These are phyloP conservation scores for Ptiloglossa arizonensis DNA, from an alignment of 1,140 invertebrate genomes.

Conservation along the genomic window DNA sequence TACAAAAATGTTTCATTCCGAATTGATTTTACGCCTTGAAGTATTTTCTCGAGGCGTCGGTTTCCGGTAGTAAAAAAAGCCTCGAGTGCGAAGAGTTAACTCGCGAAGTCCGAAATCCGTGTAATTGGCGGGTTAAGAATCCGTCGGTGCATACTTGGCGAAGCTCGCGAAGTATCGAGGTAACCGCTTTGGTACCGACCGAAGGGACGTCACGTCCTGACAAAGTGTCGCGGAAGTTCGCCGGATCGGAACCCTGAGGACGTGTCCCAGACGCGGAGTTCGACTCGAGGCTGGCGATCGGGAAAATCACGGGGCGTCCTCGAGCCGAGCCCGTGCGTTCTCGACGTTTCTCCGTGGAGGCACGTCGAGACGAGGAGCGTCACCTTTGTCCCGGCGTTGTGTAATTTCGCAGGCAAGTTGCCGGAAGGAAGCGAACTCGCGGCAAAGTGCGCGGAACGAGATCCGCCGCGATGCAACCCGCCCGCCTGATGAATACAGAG, in stretches of 20 bases:
- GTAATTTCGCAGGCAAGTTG: conserved; percentile 45
- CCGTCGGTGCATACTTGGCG: neutral
- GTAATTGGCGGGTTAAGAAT: too few species aligned
- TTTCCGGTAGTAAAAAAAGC: too few species aligned
- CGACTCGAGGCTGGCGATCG: neutral
- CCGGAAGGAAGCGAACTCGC: conserved; percentile 36
- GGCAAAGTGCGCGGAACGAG: conserved; percentile 35
- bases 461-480: conserved; percentile 17
- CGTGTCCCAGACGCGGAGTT: neutral
- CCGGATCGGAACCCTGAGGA: neutral
- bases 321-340: neutral
- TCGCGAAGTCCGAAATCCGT: too few species aligned
- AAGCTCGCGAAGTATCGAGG: neutral
- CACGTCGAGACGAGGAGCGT: neutral
- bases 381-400: conserved; percentile 38
- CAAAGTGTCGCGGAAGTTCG: neutral
- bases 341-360: neutral
- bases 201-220: neutral
- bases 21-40: too few species aligned
- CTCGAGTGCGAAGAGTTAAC: too few species aligned
- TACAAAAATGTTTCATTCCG: too few species aligned
- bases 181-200: neutral
- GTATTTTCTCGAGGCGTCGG: too few species aligned
- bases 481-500: conserved; percentile 35
- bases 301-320: neutral